Percentiles rank a stretch among this genome's conserved stretches.
These are phyloP conservation scores for Brachirus orientalis DNA, from an alignment of 2,113 vertebrate species.

Conservation along the genomic window DNA sequence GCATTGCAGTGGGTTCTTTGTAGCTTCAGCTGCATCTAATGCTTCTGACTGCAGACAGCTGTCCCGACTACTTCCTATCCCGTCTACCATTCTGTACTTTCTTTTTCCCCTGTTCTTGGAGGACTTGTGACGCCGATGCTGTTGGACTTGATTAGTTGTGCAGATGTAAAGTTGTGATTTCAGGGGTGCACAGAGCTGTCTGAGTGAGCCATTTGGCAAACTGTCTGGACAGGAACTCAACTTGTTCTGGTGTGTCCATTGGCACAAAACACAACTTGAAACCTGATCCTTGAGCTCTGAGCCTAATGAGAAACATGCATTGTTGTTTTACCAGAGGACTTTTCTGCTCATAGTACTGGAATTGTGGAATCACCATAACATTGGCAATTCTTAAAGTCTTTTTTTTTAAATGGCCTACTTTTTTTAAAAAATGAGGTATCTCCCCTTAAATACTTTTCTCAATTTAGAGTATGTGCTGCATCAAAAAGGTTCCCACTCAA, in stretches of 20 bases:
- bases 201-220: conserved; percentile 48
- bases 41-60: not conserved
- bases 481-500: not conserved
- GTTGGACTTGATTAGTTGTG: conserved; percentile 52
- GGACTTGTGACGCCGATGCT: conserved; percentile 11
- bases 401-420: not conserved
- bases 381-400: not conserved
- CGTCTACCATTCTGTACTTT: not conserved
- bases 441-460: not conserved
- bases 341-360: conserved; percentile 10
- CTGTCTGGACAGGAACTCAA: conserved; percentile 64
- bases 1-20: not conserved
- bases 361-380: not conserved
- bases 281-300: conserved; percentile 30
- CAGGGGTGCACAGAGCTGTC: conserved; percentile 38
- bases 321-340: conserved; percentile 25
- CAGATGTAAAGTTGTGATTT: conserved; percentile 65
- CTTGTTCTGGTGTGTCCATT: conserved; percentile 45
- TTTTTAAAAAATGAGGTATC: not conserved
- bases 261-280: conserved; percentile 29
- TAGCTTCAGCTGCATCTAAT: conserved; percentile 28
- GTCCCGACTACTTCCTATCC: conserved; percentile 14
- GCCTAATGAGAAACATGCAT: conserved; percentile 62
- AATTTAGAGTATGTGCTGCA: not conserved
- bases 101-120: conserved; percentile 10